Evolutionary conservation across 23 tunicate species (phyloP).

Genomic region (Botrylloides violaceus): DNA sequence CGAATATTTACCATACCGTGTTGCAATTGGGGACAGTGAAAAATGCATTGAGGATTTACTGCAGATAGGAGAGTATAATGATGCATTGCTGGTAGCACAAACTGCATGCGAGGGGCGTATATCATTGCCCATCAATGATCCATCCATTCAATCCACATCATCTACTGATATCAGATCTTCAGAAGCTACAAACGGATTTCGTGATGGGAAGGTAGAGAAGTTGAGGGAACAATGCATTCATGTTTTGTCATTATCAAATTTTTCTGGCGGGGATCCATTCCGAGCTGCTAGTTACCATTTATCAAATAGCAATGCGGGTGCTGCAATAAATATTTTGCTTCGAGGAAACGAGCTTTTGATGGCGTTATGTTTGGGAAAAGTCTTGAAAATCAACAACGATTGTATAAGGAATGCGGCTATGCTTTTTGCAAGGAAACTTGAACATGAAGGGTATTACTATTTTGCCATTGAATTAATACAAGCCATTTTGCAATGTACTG

Average conservation of each 20-base stretch:
- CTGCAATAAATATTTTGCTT: constrained; percentile 45
- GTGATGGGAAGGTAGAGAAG: constrained; percentile 11
- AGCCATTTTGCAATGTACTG: not conserved
- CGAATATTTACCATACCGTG: constrained; percentile 35
- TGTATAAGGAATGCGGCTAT: constrained; percentile 24
- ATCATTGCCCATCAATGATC: not conserved
- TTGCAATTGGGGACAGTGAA: constrained; percentile 33
- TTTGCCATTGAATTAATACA: constrained; percentile 47
- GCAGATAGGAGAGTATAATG: constrained; percentile 21
- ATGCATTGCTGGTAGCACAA: constrained; percentile 76
- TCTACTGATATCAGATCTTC: not conserved
- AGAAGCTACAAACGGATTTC: not conserved
- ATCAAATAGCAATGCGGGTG: constrained; percentile 36
- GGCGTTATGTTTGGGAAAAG: constrained; percentile 47
- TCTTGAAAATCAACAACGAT: constrained; percentile 16
- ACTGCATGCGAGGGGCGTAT: constrained; percentile 40
- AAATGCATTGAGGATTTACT: constrained; percentile 17
- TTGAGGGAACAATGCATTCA: constrained; percentile 30
- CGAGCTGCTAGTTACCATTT: constrained; percentile 52
- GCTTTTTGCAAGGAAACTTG: constrained; percentile 40
- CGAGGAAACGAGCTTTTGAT: constrained; percentile 55
- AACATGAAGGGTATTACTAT: constrained; percentile 22
- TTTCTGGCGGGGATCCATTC: constrained; percentile 42
- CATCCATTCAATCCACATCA: not conserved
- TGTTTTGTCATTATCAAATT: constrained; percentile 17